These are phyloP conservation scores for Brachyrhaphis roseni DNA, from an alignment of 2,797 vertebrate species.

Conservation along the genomic window DNA sequence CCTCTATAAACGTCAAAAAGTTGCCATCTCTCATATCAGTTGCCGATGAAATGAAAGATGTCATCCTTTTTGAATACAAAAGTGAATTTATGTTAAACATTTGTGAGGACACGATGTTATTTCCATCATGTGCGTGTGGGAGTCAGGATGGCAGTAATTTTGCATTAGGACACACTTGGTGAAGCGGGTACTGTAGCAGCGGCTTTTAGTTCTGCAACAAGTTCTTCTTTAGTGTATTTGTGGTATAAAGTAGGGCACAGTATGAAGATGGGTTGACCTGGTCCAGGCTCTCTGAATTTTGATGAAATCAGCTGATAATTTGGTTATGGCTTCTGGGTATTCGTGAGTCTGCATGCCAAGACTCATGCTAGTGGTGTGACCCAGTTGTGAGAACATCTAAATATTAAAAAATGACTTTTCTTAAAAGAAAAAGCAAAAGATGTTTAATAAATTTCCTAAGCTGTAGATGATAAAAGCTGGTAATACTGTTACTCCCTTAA, in stretches of 20 bases:
- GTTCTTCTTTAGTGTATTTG: not conserved
- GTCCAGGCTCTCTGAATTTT: not conserved
- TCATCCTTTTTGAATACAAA: not conserved
- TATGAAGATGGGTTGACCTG: not conserved
- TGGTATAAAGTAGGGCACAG: not conserved
- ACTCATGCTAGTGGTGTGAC: not conserved
- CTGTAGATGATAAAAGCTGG: constrained; percentile 2
- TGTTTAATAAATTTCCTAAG: constrained; percentile 3
- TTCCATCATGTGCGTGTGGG: not conserved
- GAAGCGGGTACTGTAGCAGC: not conserved
- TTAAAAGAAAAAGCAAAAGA: not conserved
- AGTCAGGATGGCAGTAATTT: not conserved
- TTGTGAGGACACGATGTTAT: not conserved
- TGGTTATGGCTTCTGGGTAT: not conserved
- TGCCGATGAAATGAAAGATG: not conserved
- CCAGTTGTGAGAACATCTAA: not conserved
- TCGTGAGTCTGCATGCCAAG: not conserved
- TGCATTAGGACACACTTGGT: not conserved
- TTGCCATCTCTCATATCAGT: constrained; percentile 51
- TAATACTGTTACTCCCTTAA: constrained; percentile 1
- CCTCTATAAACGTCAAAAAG: constrained; percentile 37
- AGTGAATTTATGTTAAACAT: not conserved
- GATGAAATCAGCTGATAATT: not conserved
- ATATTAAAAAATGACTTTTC: not conserved
- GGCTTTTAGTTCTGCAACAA: not conserved